Base-by-base conservation (phyloP, 2,797 vertebrate species). In the Chrysolophus pictus region DNA sequence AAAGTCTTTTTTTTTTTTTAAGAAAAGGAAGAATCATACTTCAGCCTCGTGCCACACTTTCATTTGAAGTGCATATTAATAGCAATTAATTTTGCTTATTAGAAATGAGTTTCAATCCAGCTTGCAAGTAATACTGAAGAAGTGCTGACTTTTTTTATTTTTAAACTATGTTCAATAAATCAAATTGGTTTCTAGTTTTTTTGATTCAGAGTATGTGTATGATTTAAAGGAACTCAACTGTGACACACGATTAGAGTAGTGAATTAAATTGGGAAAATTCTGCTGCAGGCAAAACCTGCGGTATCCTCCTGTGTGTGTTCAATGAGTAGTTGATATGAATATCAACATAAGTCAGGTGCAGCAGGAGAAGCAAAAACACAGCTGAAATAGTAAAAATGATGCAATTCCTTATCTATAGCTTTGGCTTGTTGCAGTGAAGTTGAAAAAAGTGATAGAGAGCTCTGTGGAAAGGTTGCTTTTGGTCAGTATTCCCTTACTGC, bases 241-340 rank as follows among this genome's bases (percentile, higher is more conserved):
- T 94, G 91, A 93, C 88, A 90, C 28, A 8, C 33, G 92, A 94
- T 95, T 95, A 95, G 91, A 73, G 79, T 49, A 39, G n/a, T 72
- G 91, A 89, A 90, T 95, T 94, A 89, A 90, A 94, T 35, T 88
- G 93, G 86, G 84, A 83, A 73, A 90, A 89, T 87, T 87, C 63
- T 96, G 87, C 93, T 96, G 67, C 83, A 47, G 84, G 86, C 85
- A 46, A 93, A 90, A 91, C 49, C 80, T 84, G 49, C 37, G 16
- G 49, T 41, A 51, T 84, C 84, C 64, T 89, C 64, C 2, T 7
- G 31, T 91, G 69, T 55, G 86, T 86, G 8, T 51, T 87, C 77
- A 69, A 12, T 24, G 59, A 81, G 53, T 23, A 11, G 71, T 76
- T 94, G 79, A 65, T 90, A 29, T 39, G 49, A 80, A 83, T 96